Evolutionary conservation across 1,140 invertebrate species (phyloP), one percentile per base, ranked within the genome.

Genomic region (Lepidurus arcticus): DNA sequence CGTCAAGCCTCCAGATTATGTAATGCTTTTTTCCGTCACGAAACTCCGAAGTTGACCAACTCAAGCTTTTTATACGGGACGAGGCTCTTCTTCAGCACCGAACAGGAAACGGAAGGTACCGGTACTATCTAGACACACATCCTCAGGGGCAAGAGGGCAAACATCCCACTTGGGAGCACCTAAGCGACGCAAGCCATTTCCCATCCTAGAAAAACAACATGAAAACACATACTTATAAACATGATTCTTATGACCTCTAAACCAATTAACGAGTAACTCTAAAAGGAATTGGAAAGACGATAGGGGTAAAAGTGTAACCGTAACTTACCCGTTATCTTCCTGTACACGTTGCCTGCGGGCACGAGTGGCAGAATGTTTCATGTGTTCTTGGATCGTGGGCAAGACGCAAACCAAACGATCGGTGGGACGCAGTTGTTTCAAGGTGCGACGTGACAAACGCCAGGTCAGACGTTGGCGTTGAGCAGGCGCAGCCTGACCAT

Each of bases 391-490:
- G 34, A 78, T 78, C 8, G 78, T 78, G 21, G 78, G 78, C 44
- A 78, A 74, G 75, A 78, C 78, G 53, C 34, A 75, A 42, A 78
- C 78, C 73, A 78, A 74, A 80, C 90, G 90, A 83, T 92, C 91
- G 76, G 91, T 93, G 3, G 92, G 91, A 76, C 91, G 88, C 79
- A 92, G 85, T 80, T 91, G 88, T 82, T 90, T 86, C 75, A 83
- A 80, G 34, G 83, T 84, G 42, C 84, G 80, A 76, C 84, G 84
- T 73, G 82, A 85, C 73, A 86, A 80, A 73, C 82, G 88, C 92
- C 92, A 93, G 78, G 92, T 89, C 74, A 93, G 88, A 73, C 91
- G 88, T 85, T 93, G 92, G 42, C 90, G 88, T 81, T 92, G 89
- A 21, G 90, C 89, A 80, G 88, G 89, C 16, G 90, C 89, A 80